Evolutionary conservation across 2,888 invertebrate species (phyloP), one percentile per base, ranked within the genome.

Genomic region (Idaea dimidiata): DNA sequence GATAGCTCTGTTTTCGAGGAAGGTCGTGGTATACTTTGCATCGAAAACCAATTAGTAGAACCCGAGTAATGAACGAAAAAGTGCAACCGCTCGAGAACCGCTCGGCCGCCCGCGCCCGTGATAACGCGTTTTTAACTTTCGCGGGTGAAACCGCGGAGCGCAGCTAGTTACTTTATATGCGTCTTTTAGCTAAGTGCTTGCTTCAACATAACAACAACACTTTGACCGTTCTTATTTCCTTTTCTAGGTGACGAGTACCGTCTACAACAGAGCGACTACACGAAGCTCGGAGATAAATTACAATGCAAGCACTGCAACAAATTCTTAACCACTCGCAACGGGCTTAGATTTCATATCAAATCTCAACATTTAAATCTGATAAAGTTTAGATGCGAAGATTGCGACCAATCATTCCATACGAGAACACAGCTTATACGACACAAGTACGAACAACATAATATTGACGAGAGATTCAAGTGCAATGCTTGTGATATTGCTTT

Each of bases 381-480:
- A 1, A 56, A 18, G 18, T 18, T 17, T 18, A 18, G 1, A 4
- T 56, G 56, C 14, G 17, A 14, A 7, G 7, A 6, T 6, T 56
- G 56, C 18, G 8, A 16, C 17, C 10, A 56, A 18, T 17, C 14
- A 10, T 56, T 56, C 18, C 18, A 1, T 6, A 17, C 56, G 1
- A 1, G 4, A 1, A 14, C 56, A 1, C 7, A 8, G 10, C 18
- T 56, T 3, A 56, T 18, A 0, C 55, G 53, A 0, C 91, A 91
- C 71, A 89, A 89, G 54, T 66, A 87, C 0, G 75, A 85, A 33
- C 79, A 66, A 0, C 91, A 91, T 55, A 73, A 81, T 2, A 71
- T 90, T 0, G 91, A 91, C 57, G 87, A 89, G 0, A 72, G 90
- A 4, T 78, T 81, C 63, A 80, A 85, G 4, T 91, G 91, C 59